Base-by-base conservation (phyloP, 2,888 invertebrate genomes). In the Lepetodrilus schrolli region DNA sequence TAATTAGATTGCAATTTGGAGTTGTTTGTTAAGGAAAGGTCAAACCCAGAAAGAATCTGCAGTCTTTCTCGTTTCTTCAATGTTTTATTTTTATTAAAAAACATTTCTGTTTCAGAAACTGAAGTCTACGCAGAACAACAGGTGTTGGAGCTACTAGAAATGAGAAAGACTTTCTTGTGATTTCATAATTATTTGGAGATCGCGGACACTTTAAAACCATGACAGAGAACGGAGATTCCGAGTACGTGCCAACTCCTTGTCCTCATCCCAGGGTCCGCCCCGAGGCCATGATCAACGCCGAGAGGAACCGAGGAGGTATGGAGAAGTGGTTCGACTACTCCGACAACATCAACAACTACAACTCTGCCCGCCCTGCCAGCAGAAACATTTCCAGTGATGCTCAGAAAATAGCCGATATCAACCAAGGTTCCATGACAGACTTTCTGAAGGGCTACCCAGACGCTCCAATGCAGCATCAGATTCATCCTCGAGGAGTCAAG, bases 371-470 rank as follows among this genome's bases (percentile, higher is more conserved):
- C 7, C 84, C 85, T 23, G 80, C 72, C 1, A 82, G 80, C n/a
- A 74, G 85, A 13, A 49, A 78, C 1, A 78, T 80, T 0, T 80
- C 84, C 4, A 79, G 74, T 17, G 85, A 85, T 34, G 85, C 83
- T 0, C 73, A 76, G 7, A 77, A 75, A 66, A 83, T 82, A 47
- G 84, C 84, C 0, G 81, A 82, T 17, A 69, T 76, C 17, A 87
- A 85, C 75, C 84, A 86, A 68, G 87, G 87, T 7, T 79, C 78
- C 34, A 86, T 87, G 85, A 74, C 75, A 4, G 82, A 82, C 20
- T 83, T 84, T 36, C 82, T 87, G 83, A 83, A 82, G 3, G 87
- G 86, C 1, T 86, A 87, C 71, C 82, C 83, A 4, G 83, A 85
- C 70, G 86, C 86, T 2, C 81, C 83, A 0, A n/a, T 77, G 5